Conservation (phyloP, 1,140 invertebrate genomes). For the Pararge aegeria region DNA sequence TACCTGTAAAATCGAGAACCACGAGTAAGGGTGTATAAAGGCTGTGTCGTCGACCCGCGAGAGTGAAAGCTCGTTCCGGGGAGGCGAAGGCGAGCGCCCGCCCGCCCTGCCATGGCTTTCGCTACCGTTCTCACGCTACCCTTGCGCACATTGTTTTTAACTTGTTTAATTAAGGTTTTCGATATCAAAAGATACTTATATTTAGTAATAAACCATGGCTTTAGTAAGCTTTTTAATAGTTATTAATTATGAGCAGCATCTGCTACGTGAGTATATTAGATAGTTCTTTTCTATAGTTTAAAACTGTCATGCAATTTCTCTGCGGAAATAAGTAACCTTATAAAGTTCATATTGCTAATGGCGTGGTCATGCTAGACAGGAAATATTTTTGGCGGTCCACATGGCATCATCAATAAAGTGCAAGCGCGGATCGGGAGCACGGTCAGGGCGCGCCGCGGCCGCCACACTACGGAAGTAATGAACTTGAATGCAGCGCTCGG, state of each 20-base stretch:
- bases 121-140: constrained; percentile 67
- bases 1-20: constrained; percentile 46
- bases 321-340: no score
- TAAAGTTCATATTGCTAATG: neutral
- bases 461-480: constrained; percentile 76
- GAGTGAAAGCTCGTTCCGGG: constrained; percentile 78
- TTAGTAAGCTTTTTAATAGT: no score
- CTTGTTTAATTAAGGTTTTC: constrained; percentile 45
- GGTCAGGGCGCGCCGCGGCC: constrained; percentile 61
- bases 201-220: neutral
- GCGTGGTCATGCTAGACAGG: constrained; percentile 12
- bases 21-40: constrained; percentile 61
- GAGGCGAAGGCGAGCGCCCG: constrained; percentile 51
- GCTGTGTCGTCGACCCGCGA: constrained; percentile 74
- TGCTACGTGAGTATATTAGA: no score
- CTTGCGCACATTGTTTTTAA: constrained; percentile 53
- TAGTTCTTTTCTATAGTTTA: no score
- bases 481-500: constrained; percentile 74
- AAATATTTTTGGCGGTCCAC: constrained; percentile 10
- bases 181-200: neutral
- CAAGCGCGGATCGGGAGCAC: constrained; percentile 58
- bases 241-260: no score
- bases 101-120: constrained; percentile 71
- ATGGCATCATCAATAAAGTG: constrained; percentile 42
- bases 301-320: no score